Conservation (phyloP, 2,888 invertebrate genomes). For the Drosophila quasianomalipes region DNA sequence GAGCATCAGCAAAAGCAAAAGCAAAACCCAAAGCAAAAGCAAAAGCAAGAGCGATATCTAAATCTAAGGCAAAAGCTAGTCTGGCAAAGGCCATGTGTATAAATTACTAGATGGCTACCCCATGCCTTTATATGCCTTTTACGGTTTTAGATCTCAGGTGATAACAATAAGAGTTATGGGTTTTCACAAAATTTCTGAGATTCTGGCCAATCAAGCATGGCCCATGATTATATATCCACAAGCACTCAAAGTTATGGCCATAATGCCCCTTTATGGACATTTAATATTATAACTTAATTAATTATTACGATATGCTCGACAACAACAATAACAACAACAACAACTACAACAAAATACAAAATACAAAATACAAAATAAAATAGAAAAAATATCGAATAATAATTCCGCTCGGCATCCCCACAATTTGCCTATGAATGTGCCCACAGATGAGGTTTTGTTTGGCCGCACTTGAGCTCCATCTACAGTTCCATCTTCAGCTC, state of each 20-base stretch:
- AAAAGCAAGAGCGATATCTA: slow-evolving; percentile 9
- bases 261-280: slow-evolving; percentile 76
- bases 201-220: slow-evolving; percentile 59
- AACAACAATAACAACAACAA: slow-evolving; percentile 28
- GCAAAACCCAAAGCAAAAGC: not conserved
- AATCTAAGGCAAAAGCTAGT: slow-evolving; percentile 17
- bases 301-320: slow-evolving; percentile 67
- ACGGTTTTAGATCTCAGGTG: slow-evolving; percentile 53
- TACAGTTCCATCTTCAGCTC: not conserved
- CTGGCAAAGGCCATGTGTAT: slow-evolving; percentile 18
- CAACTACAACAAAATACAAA: slow-evolving; percentile 2
- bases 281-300: slow-evolving; percentile 80
- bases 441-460: slow-evolving; percentile 16
- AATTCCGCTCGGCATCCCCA: slow-evolving; percentile 50
- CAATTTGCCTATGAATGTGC: slow-evolving; percentile 66
- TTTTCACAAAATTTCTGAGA: slow-evolving; percentile 51
- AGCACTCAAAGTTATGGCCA: slow-evolving; percentile 72
- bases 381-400: slow-evolving; percentile 14
- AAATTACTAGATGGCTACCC: slow-evolving; percentile 11
- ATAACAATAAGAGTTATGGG: slow-evolving; percentile 71
- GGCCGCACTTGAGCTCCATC: slow-evolving; percentile 5
- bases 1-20: not conserved
- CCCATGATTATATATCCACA: slow-evolving; percentile 57
- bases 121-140: slow-evolving; percentile 10
- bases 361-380: slow-evolving; percentile 9